A percentile compares a stretch with the other conserved stretches of the same genome.
Conservation (phyloP, 2,113 vertebrate genomes). For the Neodontobutis hainanensis region DNA sequence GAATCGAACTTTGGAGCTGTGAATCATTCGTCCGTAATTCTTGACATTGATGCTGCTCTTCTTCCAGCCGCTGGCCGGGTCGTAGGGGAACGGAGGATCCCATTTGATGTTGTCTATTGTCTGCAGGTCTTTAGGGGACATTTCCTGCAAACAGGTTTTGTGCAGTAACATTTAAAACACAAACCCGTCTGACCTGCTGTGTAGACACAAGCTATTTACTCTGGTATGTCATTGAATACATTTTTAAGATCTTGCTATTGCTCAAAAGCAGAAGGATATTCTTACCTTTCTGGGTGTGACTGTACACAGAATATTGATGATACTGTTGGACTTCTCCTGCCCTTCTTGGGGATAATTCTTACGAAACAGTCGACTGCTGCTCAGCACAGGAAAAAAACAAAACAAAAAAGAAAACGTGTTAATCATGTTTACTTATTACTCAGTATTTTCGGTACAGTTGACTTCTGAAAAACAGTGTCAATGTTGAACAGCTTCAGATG, state of each 20-base stretch:
- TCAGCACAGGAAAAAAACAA: conserved; percentile 16
- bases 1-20: conserved; percentile 94
- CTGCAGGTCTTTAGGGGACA: conserved; percentile 80
- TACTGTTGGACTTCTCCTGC: conserved; percentile 84
- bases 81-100: conserved; percentile 80
- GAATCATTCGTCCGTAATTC: conserved; percentile 88
- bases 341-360: conserved; percentile 82
- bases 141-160: conserved; percentile 69
- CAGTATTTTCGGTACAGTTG: neutral
- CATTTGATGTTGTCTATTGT: conserved; percentile 83
- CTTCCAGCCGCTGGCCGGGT: conserved; percentile 80
- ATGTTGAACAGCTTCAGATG: conserved; percentile 25
- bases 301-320: conserved; percentile 82
- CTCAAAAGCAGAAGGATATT: neutral
- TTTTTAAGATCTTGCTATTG: neutral
- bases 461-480: conserved; percentile 21
- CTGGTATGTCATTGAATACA: neutral
- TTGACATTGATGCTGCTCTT: conserved; percentile 86
- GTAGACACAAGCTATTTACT: conserved; percentile 3
- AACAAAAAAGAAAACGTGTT: conserved; percentile 6
- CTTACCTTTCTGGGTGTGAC: conserved; percentile 81
- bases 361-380: conserved; percentile 81
- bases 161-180: neutral
- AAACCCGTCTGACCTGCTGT: conserved; percentile 12
- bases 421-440: conserved; percentile 19